Percentiles rank a stretch among this genome's conserved stretches.
phyloP scores from a whole-genome alignment of 2,113 vertebrate genomes.

The Mola mola region DNA sequence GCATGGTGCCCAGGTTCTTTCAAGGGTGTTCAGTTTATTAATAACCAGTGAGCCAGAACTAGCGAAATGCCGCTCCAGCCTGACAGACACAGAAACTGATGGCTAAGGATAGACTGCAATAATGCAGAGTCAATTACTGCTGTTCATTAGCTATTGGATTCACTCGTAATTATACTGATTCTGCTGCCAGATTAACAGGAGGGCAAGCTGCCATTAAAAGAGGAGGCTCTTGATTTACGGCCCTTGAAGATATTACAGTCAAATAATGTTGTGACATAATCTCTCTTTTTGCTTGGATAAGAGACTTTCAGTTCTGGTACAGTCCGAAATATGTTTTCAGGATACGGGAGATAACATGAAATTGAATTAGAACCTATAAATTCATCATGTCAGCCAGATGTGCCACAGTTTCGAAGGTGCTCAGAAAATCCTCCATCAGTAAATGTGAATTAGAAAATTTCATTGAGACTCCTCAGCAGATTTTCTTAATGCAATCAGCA shows the following conservation, averaged over 20 bases:
- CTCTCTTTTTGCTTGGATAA: constrained; percentile 16
- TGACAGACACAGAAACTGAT: constrained; percentile 23
- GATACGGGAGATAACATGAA: neutral
- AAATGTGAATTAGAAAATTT: neutral
- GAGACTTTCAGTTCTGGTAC: neutral
- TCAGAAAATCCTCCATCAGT: neutral
- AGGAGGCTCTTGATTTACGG: constrained; percentile 27
- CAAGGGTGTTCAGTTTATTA: constrained; percentile 23
- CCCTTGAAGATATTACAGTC: constrained; percentile 26
- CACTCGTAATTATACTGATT: constrained; percentile 37
- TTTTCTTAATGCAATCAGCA: constrained; percentile 5
- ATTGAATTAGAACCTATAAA: constrained; percentile 7
- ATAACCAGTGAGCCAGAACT: constrained; percentile 14
- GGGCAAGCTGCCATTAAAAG: constrained; percentile 17
- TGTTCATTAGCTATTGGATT: constrained; percentile 40
- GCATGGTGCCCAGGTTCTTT: constrained; percentile 11
- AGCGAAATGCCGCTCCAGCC: constrained; percentile 22
- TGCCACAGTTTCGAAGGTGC: neutral
- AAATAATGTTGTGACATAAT: constrained; percentile 9
- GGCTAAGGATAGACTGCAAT: constrained; percentile 18
- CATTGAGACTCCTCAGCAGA: constrained; percentile 5
- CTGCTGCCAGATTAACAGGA: constrained; percentile 17
- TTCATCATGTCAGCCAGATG: constrained; percentile 3
- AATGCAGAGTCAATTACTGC: constrained; percentile 37
- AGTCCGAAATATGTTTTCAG: neutral